Evolutionary conservation across 2,113 vertebrate species (phyloP), one percentile per base, ranked within the genome.

Genomic region (Collichthys lucidus): DNA sequence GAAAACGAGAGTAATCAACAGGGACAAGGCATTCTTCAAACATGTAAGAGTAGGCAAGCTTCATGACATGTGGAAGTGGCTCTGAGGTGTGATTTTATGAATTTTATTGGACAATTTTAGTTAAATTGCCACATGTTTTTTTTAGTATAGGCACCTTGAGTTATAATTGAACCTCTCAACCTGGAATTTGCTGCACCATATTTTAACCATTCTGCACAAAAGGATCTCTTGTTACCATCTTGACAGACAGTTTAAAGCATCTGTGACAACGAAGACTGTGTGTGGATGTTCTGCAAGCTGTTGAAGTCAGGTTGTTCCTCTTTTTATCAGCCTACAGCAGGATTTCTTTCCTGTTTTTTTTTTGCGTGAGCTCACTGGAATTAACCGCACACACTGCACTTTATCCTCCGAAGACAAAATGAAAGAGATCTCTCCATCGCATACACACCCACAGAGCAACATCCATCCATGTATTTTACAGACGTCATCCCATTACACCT

Each of bases 151-250:
- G n/a, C 72, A 82, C 67, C 64, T 3, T 4, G 40, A 82, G 68
- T 80, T 62, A 72, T 65, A 82, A 84, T 87, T 59, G 83, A 84
- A 84, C 12, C 59, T 52, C 59, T 78, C 68, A 79, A 31, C 53
- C 68, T 62, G 56, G 35, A 47, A 73, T 62, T 49, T 77, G 15
- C 22, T 0, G 55, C 72, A 53, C 62, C 16, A 65, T 80, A 65
- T 85, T 69, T 42, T 2, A 49, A 15, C n/a, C n/a, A 76, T 75
- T 88, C 77, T 19, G n/a, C 29, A 9, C 10, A 50, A 67, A 75
- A 62, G 7, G n/a, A 55, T 82, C 53, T 26, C 80, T 82, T 63
- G 64, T 85, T 74, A 65, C 50, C 65, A 35, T 49, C 60, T 59
- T 84, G 50, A 79, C n/a, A 49, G 64, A 68, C 66, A 80, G 66